A percentile compares a stretch with the other conserved stretches of the same genome.
Evolutionary conservation across 2,797 vertebrate species (phyloP).

Genomic region (Melopsittacus undulatus): DNA sequence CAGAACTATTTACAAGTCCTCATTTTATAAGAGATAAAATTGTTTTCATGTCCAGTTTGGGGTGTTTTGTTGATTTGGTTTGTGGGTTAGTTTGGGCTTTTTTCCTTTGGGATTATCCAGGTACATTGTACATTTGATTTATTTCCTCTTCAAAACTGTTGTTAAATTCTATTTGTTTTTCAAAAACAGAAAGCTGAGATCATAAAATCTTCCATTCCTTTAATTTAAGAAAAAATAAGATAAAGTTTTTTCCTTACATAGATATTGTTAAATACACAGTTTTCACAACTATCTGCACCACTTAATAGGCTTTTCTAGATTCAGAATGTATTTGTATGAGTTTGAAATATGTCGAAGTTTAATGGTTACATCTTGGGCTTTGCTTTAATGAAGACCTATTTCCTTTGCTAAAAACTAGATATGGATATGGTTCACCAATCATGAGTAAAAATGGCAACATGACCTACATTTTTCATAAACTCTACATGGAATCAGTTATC

Average conservation of each 20-base stretch:
- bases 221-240: not conserved
- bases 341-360: not conserved
- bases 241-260: not conserved
- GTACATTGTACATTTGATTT: not conserved
- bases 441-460: not conserved
- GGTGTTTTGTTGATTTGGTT: not conserved
- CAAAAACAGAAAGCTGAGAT: not conserved
- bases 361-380: not conserved
- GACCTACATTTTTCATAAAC: not conserved
- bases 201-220: not conserved
- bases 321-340: not conserved
- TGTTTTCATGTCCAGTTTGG: not conserved
- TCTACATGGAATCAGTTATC: not conserved
- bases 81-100: not conserved
- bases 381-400: not conserved
- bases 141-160: not conserved
- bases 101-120: not conserved
- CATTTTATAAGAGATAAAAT: not conserved
- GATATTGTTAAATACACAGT: not conserved
- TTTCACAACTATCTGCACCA: not conserved
- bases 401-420: not conserved
- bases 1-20: not conserved
- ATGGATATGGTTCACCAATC: accelerated
- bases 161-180: not conserved
- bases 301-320: not conserved